phyloP scores from a whole-genome alignment of 1,140 invertebrate genomes.

The Manduca sexta region DNA sequence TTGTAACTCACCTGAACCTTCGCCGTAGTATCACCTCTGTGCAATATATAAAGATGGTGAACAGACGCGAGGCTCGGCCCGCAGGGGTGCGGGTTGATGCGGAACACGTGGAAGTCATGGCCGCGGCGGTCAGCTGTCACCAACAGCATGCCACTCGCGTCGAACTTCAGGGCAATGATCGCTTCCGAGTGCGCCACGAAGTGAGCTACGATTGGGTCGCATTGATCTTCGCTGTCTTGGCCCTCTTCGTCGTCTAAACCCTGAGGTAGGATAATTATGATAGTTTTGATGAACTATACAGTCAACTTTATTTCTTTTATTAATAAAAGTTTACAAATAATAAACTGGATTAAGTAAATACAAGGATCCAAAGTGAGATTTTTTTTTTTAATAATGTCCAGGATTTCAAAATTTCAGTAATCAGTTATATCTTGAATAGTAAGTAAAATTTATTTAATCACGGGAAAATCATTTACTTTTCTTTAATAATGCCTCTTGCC shows the following conservation, averaged over 20 bases:
- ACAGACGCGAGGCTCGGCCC: constrained; percentile 91
- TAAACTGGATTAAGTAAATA: too few relatives aligned
- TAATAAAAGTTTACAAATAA: too few relatives aligned
- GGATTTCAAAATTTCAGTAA: too few relatives aligned
- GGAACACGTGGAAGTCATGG: constrained; percentile 97
- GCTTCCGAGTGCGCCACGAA: constrained; percentile 95
- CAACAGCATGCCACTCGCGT: constrained; percentile 91
- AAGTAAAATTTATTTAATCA: too few relatives aligned
- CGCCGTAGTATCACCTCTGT: constrained; percentile 89
- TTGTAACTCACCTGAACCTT: constrained; percentile 77
- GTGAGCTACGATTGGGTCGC: constrained; percentile 89
- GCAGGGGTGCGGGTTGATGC: constrained; percentile 93
- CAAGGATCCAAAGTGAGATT: too few relatives aligned
- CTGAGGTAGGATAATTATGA: constrained; percentile 27
- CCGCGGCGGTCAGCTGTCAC: constrained; percentile 95
- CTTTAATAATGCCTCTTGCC: too few relatives aligned
- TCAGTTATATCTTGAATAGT: too few relatives aligned
- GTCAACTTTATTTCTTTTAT: too few relatives aligned
- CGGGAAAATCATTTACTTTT: too few relatives aligned
- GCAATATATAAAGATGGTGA: constrained; percentile 96
- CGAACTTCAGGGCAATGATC: constrained; percentile 93
- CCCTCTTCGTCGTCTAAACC: constrained; percentile 75
- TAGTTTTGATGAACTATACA: too few relatives aligned
- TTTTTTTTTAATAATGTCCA: too few relatives aligned
- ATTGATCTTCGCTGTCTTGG: constrained; percentile 68